These are phyloP conservation scores for Papilio elwesi DNA, from an alignment of 2,888 invertebrate genomes.

Conservation along the genomic window DNA sequence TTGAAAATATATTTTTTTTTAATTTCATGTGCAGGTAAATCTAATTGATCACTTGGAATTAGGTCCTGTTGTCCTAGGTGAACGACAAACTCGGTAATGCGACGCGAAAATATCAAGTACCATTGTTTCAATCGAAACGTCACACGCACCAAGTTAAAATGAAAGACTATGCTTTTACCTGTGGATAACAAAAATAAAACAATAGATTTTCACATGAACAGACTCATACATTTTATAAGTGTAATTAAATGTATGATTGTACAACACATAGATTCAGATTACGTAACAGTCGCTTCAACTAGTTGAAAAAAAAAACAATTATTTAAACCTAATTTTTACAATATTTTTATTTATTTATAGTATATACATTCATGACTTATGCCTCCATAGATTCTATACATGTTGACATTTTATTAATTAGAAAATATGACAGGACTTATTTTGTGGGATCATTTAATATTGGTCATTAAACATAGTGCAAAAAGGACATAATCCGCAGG, in stretches of 20 bases:
- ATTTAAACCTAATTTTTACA: slow-evolving; percentile 13
- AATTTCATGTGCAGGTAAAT: too few species aligned
- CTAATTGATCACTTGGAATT: too few species aligned
- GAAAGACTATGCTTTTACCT: too few species aligned
- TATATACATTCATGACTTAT: slow-evolving; percentile 3
- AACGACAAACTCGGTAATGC: too few species aligned
- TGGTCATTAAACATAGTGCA: too few species aligned
- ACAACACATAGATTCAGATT: slow-evolving; percentile 2
- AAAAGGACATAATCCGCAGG: too few species aligned
- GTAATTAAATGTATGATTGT: background rate
- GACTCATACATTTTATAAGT: background rate
- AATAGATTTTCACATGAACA: background rate
- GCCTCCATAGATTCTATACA: background rate
- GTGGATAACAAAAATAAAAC: background rate
- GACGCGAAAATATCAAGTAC: too few species aligned
- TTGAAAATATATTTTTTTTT: too few species aligned
- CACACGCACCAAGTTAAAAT: too few species aligned
- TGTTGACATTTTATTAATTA: background rate
- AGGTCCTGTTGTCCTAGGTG: too few species aligned
- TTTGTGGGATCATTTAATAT: too few species aligned
- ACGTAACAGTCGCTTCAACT: background rate
- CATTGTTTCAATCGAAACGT: too few species aligned
- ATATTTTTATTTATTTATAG: background rate
- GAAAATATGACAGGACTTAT: background rate
- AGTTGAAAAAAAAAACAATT: background rate